A percentile compares a stretch with the other conserved stretches of the same genome.
Evolutionary conservation across 2,113 vertebrate genomes (phyloP).

Genomic region (Eurypyga helias): DNA sequence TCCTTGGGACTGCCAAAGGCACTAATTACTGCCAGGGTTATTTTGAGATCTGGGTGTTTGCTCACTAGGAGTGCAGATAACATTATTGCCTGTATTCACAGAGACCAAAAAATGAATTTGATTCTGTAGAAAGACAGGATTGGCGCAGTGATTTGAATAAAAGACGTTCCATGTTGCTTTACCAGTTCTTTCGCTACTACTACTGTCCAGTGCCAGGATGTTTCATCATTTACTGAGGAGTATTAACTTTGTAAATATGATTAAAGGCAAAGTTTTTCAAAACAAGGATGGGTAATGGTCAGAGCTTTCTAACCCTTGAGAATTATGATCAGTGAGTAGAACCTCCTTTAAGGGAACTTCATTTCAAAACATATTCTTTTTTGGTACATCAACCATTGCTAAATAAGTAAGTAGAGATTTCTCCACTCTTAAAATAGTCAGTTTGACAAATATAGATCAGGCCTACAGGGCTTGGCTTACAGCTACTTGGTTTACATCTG

Average conservation of each 20-base stretch:
- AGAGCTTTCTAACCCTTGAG: not conserved
- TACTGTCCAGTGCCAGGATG: not conserved
- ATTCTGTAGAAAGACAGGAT: not conserved
- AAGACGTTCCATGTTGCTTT: not conserved
- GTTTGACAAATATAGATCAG: not conserved
- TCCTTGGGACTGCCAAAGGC: not conserved
- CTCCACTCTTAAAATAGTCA: not conserved
- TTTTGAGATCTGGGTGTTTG: not conserved
- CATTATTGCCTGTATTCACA: not conserved
- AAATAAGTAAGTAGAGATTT: not conserved
- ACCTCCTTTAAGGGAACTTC: not conserved
- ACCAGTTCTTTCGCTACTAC: not conserved
- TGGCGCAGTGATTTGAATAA: not conserved
- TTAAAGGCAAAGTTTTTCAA: not conserved
- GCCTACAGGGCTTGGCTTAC: not conserved
- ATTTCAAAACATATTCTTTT: not conserved
- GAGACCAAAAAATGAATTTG: accelerated
- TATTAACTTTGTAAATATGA: not conserved
- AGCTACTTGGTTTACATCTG: not conserved
- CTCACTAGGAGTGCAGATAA: not conserved
- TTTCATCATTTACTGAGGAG: not conserved
- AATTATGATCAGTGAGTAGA: not conserved
- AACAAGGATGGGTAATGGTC: not conserved
- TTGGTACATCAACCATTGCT: not conserved
- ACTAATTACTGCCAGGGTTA: not conserved